Evolutionary conservation across 1,140 invertebrate genomes (phyloP).

Genomic region (Drosophila ohnishii): DNA sequence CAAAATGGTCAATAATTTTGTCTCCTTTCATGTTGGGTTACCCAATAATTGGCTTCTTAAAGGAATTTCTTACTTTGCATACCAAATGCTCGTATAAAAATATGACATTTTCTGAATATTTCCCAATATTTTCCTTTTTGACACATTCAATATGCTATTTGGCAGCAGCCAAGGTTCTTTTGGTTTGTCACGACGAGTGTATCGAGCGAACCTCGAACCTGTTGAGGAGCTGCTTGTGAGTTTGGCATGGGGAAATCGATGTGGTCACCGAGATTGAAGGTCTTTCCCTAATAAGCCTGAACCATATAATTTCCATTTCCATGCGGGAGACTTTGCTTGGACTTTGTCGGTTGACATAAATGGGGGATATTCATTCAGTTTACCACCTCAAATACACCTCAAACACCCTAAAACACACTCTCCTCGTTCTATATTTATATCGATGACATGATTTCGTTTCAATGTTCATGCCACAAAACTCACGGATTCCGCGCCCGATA

Average conservation of each 20-base stretch:
- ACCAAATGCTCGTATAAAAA: neutral
- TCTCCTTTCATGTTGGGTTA: slow-evolving; percentile 1
- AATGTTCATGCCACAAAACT: slow-evolving; percentile 67
- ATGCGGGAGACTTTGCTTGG: slow-evolving; percentile 32
- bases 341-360: slow-evolving; percentile 33
- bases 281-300: slow-evolving; percentile 34
- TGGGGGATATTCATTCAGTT: neutral
- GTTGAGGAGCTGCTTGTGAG: slow-evolving; percentile 29
- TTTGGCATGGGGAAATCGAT: slow-evolving; percentile 39
- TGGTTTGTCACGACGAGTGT: slow-evolving; percentile 12
- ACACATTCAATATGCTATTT: slow-evolving; percentile 38
- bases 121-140: slow-evolving; percentile 22
- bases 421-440: slow-evolving; percentile 59
- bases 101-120: slow-evolving; percentile 10
- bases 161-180: slow-evolving; percentile 34
- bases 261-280: slow-evolving; percentile 45
- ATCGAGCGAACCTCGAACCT: slow-evolving; percentile 27
- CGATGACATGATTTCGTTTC: slow-evolving; percentile 67
- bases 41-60: slow-evolving; percentile 13
- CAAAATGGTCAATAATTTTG: neutral
- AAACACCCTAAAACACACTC: slow-evolving; percentile 16
- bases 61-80: slow-evolving; percentile 12
- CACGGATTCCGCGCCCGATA: slow-evolving; percentile 60
- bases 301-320: slow-evolving; percentile 32
- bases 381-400: slow-evolving; percentile 5